phyloP scores from a whole-genome alignment of 2,888 invertebrate species.

The Epistrophe grossulariae region DNA sequence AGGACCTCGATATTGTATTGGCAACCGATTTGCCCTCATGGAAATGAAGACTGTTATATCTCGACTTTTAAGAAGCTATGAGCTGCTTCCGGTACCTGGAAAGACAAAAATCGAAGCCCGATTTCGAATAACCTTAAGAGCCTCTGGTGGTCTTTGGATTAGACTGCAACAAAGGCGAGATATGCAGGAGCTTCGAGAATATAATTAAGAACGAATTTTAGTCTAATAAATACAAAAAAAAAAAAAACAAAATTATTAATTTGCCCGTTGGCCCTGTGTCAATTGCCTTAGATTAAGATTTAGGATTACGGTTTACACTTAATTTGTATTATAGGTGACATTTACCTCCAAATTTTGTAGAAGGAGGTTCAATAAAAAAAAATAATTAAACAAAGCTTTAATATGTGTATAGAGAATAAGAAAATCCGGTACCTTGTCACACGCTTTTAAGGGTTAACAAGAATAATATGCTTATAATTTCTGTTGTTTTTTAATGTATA shows the following conservation, averaged over 20 bases:
- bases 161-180: slow-evolving; percentile 80
- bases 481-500: background rate
- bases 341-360: slow-evolving; percentile 37
- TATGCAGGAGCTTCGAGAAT: slow-evolving; percentile 51
- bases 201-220: slow-evolving; percentile 27
- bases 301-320: slow-evolving; percentile 68
- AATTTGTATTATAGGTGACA: slow-evolving; percentile 36
- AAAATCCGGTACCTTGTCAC: background rate
- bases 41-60: slow-evolving; percentile 87
- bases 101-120: slow-evolving; percentile 84
- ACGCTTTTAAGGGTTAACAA: background rate
- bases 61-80: slow-evolving; percentile 84
- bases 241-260: background rate
- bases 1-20: slow-evolving; percentile 86
- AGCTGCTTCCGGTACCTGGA: slow-evolving; percentile 84
- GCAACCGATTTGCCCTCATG: slow-evolving; percentile 86
- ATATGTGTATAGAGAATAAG: background rate
- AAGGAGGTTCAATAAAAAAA: slow-evolving; percentile 52
- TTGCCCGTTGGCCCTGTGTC: slow-evolving; percentile 30
- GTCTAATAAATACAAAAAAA: slow-evolving; percentile 40
- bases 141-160: slow-evolving; percentile 86
- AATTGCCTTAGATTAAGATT: slow-evolving; percentile 66
- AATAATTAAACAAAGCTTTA: background rate
- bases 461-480: background rate
- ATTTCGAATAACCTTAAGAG: slow-evolving; percentile 86